phyloP scores from a whole-genome alignment of 2,888 invertebrate species.

The Acrobeloides nanus region DNA sequence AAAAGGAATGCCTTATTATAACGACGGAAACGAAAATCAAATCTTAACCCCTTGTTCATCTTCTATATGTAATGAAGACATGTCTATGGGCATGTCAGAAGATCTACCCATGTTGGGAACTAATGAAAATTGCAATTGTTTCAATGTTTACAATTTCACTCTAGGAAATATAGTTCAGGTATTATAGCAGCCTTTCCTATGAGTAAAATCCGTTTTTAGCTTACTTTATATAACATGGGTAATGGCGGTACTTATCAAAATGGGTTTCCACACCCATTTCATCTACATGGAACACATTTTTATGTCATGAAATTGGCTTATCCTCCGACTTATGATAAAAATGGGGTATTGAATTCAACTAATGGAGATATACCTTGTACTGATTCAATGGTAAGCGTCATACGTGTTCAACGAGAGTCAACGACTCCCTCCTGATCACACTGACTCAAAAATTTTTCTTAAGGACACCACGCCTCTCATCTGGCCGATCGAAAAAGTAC shows the following conservation, averaged over 20 bases:
- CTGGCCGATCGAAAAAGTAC: too few species aligned
- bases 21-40: conserved; percentile 25
- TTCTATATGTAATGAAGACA: too few species aligned
- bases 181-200: conserved; percentile 2
- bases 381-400: conserved; percentile 22
- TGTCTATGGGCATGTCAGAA: too few species aligned
- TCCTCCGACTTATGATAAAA: conserved; percentile 31
- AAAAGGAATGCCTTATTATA: conserved; percentile 43
- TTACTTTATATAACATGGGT: conserved; percentile 49
- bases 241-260: conserved; percentile 32
- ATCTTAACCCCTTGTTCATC: conserved; percentile 31
- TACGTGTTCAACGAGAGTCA: too few species aligned
- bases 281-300: conserved; percentile 46
- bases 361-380: conserved; percentile 34
- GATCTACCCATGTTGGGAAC: too few species aligned
- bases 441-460: too few species aligned
- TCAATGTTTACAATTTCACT: conserved; percentile 38
- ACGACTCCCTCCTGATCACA: too few species aligned
- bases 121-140: conserved; percentile 39
- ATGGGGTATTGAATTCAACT: conserved; percentile 35
- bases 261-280: conserved; percentile 46
- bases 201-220: too few species aligned
- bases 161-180: conserved; percentile 41
- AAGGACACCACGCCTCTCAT: too few species aligned
- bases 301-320: conserved; percentile 45